phyloP scores from a whole-genome alignment of 2,888 invertebrate species.

The Morpho deidamia region DNA sequence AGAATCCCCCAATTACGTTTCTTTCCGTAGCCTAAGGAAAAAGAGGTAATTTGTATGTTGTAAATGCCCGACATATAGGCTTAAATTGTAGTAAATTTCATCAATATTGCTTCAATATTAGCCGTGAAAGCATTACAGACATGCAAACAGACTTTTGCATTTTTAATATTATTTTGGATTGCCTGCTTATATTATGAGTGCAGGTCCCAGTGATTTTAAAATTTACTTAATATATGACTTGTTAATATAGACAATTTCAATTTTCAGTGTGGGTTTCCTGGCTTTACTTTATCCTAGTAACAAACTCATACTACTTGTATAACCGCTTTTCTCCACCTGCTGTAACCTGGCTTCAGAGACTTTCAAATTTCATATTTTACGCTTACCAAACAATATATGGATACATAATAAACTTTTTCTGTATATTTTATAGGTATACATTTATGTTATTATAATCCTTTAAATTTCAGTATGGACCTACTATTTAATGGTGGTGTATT shows the following conservation, averaged over 20 bases:
- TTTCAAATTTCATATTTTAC: slow-evolving; percentile 3
- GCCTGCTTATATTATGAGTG: no score
- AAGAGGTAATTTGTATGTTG: no score
- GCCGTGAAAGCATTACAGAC: no score
- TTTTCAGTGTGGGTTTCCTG: slow-evolving; percentile 38
- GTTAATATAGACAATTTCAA: slow-evolving; percentile 3
- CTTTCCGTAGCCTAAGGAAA: no score
- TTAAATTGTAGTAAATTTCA: no score
- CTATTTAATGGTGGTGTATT: slow-evolving; percentile 52
- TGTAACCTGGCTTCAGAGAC: slow-evolving; percentile 2
- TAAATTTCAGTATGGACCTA: slow-evolving; percentile 56
- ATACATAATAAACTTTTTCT: neutral
- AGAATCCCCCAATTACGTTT: neutral
- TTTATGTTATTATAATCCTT: slow-evolving; percentile 17
- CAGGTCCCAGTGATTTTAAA: no score
- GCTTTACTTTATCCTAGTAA: slow-evolving; percentile 33
- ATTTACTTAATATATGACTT: no score
- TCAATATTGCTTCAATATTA: no score
- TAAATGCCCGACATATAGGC: no score
- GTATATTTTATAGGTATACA: slow-evolving; percentile 17
- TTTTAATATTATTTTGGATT: no score
- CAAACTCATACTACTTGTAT: slow-evolving; percentile 24
- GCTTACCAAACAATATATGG: slow-evolving; percentile 7
- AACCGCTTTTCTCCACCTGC: slow-evolving; percentile 3
- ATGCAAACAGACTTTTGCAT: no score